phyloP scores from a whole-genome alignment of 2,113 vertebrate species.

The Osmerus eperlanus region DNA sequence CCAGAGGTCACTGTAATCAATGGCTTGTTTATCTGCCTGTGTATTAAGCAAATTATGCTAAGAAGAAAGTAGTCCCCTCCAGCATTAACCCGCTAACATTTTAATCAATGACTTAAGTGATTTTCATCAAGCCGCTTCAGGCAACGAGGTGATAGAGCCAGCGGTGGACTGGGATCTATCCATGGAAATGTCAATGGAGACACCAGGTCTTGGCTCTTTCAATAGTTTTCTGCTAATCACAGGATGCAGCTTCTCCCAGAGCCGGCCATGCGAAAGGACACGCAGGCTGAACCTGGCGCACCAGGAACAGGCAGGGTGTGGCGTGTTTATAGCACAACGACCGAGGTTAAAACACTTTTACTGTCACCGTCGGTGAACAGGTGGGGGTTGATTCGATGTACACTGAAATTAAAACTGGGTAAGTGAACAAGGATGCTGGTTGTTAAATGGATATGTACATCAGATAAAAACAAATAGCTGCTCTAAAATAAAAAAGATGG shows the following conservation, averaged over 20 bases:
- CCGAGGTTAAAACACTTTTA: too few relatives aligned
- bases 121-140: constrained; percentile 63
- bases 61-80: constrained; percentile 57
- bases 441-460: neutral
- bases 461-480: neutral
- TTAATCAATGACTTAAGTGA: constrained; percentile 72
- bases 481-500: neutral
- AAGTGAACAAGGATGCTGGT: neutral
- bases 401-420: too few relatives aligned
- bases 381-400: too few relatives aligned
- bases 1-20: constrained; percentile 55
- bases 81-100: constrained; percentile 69
- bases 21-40: constrained; percentile 70
- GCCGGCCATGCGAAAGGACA: constrained; percentile 22
- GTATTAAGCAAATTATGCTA: constrained; percentile 69
- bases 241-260: constrained; percentile 6
- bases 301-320: neutral
- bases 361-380: too few relatives aligned
- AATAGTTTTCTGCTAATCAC: constrained; percentile 13
- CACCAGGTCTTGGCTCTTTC: constrained; percentile 32
- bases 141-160: constrained; percentile 51
- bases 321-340: neutral
- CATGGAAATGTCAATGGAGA: constrained; percentile 40
- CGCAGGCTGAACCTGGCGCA: neutral
- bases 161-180: constrained; percentile 34